Conservation (phyloP, 2,797 vertebrate species). For the Melanotaenia nigrans region DNA sequence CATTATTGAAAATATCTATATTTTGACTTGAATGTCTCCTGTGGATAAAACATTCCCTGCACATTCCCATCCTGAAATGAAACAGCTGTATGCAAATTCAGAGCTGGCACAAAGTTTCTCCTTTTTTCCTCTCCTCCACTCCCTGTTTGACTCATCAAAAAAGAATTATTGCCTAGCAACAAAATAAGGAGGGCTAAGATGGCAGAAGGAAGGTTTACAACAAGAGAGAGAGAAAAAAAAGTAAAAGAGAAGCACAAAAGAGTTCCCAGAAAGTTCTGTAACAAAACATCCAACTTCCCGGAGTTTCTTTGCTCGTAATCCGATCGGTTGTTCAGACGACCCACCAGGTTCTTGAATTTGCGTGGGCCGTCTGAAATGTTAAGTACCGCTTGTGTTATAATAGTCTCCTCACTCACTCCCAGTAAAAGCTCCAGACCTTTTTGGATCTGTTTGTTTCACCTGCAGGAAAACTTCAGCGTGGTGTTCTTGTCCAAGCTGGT, state of each 20-base stretch:
- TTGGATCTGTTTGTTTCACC: constrained; percentile 29
- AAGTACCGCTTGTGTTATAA: constrained; percentile 40
- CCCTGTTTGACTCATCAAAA: constrained; percentile 17
- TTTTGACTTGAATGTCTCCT: constrained; percentile 20
- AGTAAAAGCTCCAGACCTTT: constrained; percentile 43
- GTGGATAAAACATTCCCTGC: constrained; percentile 12
- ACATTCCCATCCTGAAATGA: constrained; percentile 9
- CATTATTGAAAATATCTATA: constrained; percentile 31
- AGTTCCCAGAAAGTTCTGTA: constrained; percentile 35
- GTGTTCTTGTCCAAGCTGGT: constrained; percentile 12
- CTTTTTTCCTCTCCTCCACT: constrained; percentile 7
- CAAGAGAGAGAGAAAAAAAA: too few relatives aligned
- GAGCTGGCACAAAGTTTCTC: constrained; percentile 10
- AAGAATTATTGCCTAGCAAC: constrained; percentile 17
- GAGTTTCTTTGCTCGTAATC: constrained; percentile 37
- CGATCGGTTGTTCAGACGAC: constrained; percentile 46
- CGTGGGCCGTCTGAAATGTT: constrained; percentile 42
- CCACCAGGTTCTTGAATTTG: not conserved
- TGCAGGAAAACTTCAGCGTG: constrained; percentile 30
- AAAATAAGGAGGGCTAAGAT: not conserved
- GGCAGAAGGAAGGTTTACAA: constrained; percentile 1
- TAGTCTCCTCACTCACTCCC: constrained; percentile 17
- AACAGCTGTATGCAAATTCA: constrained; percentile 35
- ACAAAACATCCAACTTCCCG: constrained; percentile 13
- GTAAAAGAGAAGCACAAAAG: constrained; percentile 34